phyloP scores from a whole-genome alignment of 2,113 vertebrate species.

The Pao palembangensis region DNA sequence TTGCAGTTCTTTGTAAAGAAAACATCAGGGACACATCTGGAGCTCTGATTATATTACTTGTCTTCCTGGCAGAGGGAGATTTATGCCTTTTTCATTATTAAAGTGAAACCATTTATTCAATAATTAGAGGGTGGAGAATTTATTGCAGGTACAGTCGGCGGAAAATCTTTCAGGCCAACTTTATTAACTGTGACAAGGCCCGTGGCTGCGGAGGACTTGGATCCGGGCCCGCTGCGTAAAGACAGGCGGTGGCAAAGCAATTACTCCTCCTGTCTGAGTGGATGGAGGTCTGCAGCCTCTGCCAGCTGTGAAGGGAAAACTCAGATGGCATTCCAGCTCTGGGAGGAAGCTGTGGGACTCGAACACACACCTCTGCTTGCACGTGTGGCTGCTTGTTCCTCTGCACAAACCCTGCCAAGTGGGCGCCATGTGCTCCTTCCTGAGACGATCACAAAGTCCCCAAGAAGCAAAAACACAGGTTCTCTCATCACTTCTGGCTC shows the following conservation, averaged over 20 bases:
- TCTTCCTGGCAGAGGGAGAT: slow-evolving; percentile 64
- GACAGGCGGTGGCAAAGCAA: slow-evolving; percentile 26
- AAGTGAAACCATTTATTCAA: slow-evolving; percentile 74
- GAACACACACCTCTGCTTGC: neutral
- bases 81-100: slow-evolving; percentile 71
- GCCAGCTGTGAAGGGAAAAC: slow-evolving; percentile 40
- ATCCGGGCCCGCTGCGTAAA: slow-evolving; percentile 4
- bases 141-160: slow-evolving; percentile 46
- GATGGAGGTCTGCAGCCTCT: slow-evolving; percentile 36
- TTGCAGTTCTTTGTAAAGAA: slow-evolving; percentile 53
- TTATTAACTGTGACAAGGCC: slow-evolving; percentile 54
- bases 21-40: slow-evolving; percentile 50
- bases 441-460: slow-evolving; percentile 48
- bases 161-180: slow-evolving; percentile 50
- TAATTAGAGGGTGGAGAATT: slow-evolving; percentile 65
- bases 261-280: slow-evolving; percentile 37
- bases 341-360: neutral
- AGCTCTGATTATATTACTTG: slow-evolving; percentile 73
- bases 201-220: slow-evolving; percentile 41
- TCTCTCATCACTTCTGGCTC: slow-evolving; percentile 39
- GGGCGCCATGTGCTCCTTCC: slow-evolving; percentile 40
- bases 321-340: slow-evolving; percentile 1
- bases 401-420: slow-evolving; percentile 27
- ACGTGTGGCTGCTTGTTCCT: slow-evolving; percentile 27
- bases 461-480: slow-evolving; percentile 46